Percentiles rank a stretch among this genome's conserved stretches.
Evolutionary conservation across 2,113 vertebrate species (phyloP).

Genomic region (Gavialis gangeticus): DNA sequence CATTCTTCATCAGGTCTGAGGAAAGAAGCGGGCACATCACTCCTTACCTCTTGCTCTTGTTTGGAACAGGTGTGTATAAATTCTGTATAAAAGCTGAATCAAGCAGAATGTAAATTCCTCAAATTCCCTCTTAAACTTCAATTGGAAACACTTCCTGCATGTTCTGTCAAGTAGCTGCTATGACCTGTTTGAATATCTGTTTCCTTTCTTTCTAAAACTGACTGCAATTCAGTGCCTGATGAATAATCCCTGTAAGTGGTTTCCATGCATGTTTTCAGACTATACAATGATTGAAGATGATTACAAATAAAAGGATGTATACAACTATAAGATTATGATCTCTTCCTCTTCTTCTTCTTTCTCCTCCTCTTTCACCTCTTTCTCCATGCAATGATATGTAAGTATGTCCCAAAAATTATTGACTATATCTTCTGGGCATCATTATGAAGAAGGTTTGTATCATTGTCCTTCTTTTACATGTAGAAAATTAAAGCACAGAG

Average conservation of each 20-base stretch:
- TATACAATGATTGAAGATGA: accelerated
- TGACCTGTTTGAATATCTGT: accelerated
- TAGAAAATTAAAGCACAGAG: background rate
- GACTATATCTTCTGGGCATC: background rate
- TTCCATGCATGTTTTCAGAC: background rate
- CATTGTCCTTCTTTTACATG: background rate
- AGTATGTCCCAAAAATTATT: background rate
- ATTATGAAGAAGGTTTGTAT: background rate
- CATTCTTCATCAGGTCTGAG: too few species aligned
- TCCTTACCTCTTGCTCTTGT: background rate
- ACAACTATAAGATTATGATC: accelerated
- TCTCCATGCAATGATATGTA: background rate
- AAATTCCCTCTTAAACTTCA: slow-evolving; percentile 28
- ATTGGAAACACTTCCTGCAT: slow-evolving; percentile 7
- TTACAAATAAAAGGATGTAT: accelerated
- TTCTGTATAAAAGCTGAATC: slow-evolving; percentile 51
- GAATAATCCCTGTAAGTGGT: background rate
- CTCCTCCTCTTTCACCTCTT: too few species aligned
- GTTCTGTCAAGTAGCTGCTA: background rate
- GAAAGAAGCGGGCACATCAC: too few species aligned
- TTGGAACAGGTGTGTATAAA: slow-evolving; percentile 6
- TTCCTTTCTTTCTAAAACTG: accelerated
- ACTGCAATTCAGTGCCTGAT: accelerated
- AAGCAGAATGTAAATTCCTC: slow-evolving; percentile 32
- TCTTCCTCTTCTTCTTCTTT: background rate